Conservation (phyloP, 2,797 vertebrate genomes). For the Peromyscus melanophrys region DNA sequence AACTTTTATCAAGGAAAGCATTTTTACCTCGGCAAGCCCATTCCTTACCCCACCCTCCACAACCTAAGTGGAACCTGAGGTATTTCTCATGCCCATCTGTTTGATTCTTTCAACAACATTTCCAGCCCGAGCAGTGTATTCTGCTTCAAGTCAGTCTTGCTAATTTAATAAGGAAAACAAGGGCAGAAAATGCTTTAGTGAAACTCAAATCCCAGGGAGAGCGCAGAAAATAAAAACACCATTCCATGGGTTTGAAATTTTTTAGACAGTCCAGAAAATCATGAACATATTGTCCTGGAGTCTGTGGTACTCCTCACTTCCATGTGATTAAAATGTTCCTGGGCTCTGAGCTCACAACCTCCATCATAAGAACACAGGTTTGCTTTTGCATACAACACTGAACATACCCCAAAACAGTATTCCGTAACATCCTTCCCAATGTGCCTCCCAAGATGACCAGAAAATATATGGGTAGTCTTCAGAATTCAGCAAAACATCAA, state of each 20-base stretch:
- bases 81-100: constrained; percentile 55
- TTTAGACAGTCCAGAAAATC: constrained; percentile 82
- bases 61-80: constrained; percentile 56
- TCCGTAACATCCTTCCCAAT: background rate
- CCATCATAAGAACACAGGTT: background rate
- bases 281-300: constrained; percentile 71
- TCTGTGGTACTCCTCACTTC: background rate
- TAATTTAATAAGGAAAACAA: constrained; percentile 82
- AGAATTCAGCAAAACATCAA: background rate
- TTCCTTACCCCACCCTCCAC: background rate
- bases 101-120: constrained; percentile 76
- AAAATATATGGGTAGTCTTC: background rate
- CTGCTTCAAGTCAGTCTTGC: constrained; percentile 76
- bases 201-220: constrained; percentile 80
- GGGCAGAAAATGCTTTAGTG: constrained; percentile 77
- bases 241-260: constrained; percentile 75
- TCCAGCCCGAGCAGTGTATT: constrained; percentile 65
- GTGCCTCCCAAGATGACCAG: background rate
- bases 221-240: constrained; percentile 81
- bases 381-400: background rate
- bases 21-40: background rate
- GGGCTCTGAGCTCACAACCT: background rate
- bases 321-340: background rate
- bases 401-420: background rate
- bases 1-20: constrained; percentile 63